Evolutionary conservation across 2,888 invertebrate species (phyloP), one percentile per base, ranked within the genome.

Genomic region (Drosophila kambysellisi): DNA sequence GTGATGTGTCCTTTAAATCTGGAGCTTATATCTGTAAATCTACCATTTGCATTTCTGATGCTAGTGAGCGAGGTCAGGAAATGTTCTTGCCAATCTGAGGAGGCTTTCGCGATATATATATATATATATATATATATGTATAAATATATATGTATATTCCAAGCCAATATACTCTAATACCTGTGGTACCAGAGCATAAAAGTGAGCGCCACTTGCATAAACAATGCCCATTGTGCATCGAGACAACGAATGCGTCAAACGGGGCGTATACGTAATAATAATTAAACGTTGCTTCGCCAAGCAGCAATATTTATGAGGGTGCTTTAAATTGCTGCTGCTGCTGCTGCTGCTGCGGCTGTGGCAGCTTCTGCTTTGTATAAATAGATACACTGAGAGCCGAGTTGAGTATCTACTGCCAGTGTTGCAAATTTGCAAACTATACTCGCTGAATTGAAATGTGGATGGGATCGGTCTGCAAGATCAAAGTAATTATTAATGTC

Each of bases 211-310:
- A 39, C 29, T 58, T 29, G 32, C 35, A n/a, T 15, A 20, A 12
- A 39, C 70, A 2, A 35, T 4, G 33, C 50, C 74, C 76, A 74
- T 59, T 43, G 65, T 77, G 39, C 65, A 43, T 30, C 50, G 32
- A 15, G 41, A 9, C 29, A 41, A 32, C 20, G 37, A 53, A 30
- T 50, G 4, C 52, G 48, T n/a, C 54, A 37, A 68, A 73, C 71
- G 57, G 64, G 69, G 88, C 81, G 88, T 84, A 89, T 84, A 74
- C 88, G 89, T 81, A 84, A 89, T 86, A 87, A 89, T 81, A 83
- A 89, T 89, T 79, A 83, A 77, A 73, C 77, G 67, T 58, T 57
- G 62, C 70, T 61, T 69, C 60, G 70, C 64, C 52, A 68, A 66
- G 58, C 79, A 70, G 67, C 37, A 77, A 81, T 77, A 86, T 88